phyloP scores from a whole-genome alignment of 1,140 invertebrate species.

The Andricus grossulariae region DNA sequence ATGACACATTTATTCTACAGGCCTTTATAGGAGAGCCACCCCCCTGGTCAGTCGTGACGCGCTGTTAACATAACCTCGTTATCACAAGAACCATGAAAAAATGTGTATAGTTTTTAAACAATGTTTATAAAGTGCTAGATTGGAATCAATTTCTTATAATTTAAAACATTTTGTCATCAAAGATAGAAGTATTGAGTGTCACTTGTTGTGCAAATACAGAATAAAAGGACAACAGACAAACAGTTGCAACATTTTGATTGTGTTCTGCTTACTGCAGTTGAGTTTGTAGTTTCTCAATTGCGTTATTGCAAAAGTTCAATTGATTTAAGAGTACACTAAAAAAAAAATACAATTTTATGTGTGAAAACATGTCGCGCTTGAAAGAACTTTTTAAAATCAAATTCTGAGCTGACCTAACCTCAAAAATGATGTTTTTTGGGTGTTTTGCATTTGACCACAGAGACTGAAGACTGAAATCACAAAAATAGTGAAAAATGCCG shows the following conservation, averaged over 20 bases:
- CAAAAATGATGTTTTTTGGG: background rate
- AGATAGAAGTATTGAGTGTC: background rate
- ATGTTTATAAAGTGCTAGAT: background rate
- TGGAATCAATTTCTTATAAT: background rate
- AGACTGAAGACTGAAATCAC: background rate
- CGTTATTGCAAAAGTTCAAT: too few species aligned
- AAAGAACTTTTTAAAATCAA: background rate
- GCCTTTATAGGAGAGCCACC: too few species aligned
- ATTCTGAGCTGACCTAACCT: background rate
- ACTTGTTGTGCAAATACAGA: background rate
- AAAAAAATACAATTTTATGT: too few species aligned
- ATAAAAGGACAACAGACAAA: background rate
- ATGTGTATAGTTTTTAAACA: background rate
- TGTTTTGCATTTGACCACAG: slow-evolving; percentile 47
- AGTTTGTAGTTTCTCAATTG: too few species aligned
- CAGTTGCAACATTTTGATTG: background rate
- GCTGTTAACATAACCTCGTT: background rate
- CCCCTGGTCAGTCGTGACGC: too few species aligned
- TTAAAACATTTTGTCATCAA: background rate
- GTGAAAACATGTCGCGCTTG: background rate
- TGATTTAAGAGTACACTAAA: too few species aligned
- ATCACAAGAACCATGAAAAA: background rate
- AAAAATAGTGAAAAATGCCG: slow-evolving; percentile 64
- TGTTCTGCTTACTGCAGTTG: background rate
- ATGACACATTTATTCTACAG: too few species aligned